Evolutionary conservation across 2,113 vertebrate genomes (phyloP), one percentile per base, ranked within the genome.

Genomic region (Lichenostomus cassidix): DNA sequence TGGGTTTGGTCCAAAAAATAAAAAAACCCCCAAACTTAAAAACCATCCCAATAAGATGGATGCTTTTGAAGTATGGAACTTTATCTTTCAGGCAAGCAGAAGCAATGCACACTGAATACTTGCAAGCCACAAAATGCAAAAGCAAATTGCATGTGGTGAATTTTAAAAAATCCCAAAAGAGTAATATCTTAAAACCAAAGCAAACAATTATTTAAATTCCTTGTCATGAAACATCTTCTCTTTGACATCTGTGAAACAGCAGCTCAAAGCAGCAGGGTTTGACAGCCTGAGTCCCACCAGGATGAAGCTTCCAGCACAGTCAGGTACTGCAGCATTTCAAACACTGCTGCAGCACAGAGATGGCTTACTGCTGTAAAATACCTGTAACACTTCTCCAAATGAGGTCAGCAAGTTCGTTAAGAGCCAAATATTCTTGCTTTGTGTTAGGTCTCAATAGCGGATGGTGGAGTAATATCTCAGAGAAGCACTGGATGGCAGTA

Each of bases 401-500:
- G 83, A 81, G 92, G 80, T 53, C 88, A 81, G 69, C 0, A 9
- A 70, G 52, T 78, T 63, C 6, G 1, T 46, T 52, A 70, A 25
- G 37, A 93, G 58, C 37, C 68, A 53, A 33, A 60, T 67, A 47
- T 15, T 77, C 71, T 7, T 15, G 33, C 87, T 55, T 25, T n/a
- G 46, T 44, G 63, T 55, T 80, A 67, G 70, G 23, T 56, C 31
- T 39, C 6, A 5, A 4, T 2, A 53, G 64, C 1, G 46, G 67
- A 7, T n/a, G 71, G 55, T 9, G 62, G 56, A 59, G 96, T 37
- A 55, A 47, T 96, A 73, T 64, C 91, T 31, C 47, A 25, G 14
- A 46, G 23, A 86, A 90, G 44, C 97, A 87, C 96, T 96, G 94
- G 97, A 95, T 96, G 97, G 97, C 97, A 97, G 96, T 95, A 95